phyloP scores from a whole-genome alignment of 2,113 vertebrate genomes.

The Eclectus roratus region DNA sequence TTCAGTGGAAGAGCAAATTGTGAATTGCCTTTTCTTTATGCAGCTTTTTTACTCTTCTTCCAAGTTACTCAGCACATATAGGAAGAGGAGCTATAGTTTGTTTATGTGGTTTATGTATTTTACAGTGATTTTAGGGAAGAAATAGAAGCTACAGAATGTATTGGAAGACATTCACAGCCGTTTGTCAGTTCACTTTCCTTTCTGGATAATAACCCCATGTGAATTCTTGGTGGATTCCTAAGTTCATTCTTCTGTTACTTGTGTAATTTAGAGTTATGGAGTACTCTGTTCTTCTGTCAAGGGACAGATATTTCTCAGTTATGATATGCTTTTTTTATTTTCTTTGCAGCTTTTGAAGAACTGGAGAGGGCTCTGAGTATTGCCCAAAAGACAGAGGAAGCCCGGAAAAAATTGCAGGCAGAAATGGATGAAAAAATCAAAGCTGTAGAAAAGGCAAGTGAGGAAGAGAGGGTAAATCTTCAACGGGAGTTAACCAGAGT shows the following conservation, averaged over 20 bases:
- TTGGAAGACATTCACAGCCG: background rate
- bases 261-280: background rate
- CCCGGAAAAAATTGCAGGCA: conserved; percentile 84
- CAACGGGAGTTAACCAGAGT: conserved; percentile 87
- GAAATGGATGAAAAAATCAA: conserved; percentile 89
- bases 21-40: background rate
- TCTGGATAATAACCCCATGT: background rate
- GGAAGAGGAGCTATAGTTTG: background rate
- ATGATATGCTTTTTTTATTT: background rate
- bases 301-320: conserved; percentile 4
- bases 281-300: background rate
- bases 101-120: background rate
- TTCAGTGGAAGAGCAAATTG: background rate
- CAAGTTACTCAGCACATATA: background rate
- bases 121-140: background rate
- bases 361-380: conserved; percentile 86
- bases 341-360: conserved; percentile 89
- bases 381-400: conserved; percentile 89
- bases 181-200: background rate
- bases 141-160: background rate
- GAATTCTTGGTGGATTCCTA: background rate
- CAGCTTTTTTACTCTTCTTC: background rate
- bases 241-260: background rate
- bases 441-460: conserved; percentile 82
- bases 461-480: conserved; percentile 88